phyloP scores from a whole-genome alignment of 2,797 vertebrate genomes.

The Ammospiza maritima region DNA sequence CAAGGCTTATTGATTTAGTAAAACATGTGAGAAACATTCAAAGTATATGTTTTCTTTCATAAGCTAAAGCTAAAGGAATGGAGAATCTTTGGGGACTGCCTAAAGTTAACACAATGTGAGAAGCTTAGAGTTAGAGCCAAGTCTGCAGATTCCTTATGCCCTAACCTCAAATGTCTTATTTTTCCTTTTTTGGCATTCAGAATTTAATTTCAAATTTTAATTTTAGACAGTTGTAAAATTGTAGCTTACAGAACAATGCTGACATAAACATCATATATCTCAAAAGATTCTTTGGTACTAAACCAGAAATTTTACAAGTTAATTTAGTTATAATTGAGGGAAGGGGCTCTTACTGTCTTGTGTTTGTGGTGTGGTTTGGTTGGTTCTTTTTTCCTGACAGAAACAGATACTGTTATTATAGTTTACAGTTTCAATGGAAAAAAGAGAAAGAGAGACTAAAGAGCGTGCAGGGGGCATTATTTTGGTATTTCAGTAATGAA shows the following conservation, averaged over 20 bases:
- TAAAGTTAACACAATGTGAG: not conserved
- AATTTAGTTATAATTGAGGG: not conserved
- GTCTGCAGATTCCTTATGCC: not conserved
- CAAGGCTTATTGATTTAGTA: not conserved
- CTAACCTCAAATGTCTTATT: not conserved
- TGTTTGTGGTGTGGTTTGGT: not conserved
- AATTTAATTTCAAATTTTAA: not conserved
- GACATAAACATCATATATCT: not conserved
- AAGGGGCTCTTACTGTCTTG: not conserved
- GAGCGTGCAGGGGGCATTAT: not conserved
- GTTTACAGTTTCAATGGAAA: not conserved
- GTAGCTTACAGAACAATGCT: not conserved
- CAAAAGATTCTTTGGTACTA: not conserved
- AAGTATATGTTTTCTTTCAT: not conserved
- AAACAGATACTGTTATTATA: not conserved
- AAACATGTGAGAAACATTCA: not conserved
- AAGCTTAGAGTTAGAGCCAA: not conserved
- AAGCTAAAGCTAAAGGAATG: not conserved
- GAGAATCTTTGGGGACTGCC: not conserved
- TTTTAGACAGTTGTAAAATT: not conserved
- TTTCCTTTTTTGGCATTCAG: not conserved
- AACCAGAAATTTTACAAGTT: not conserved
- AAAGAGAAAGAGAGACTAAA: not conserved
- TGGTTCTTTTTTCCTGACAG: not conserved
- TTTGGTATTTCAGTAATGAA: not conserved